phyloP scores from a whole-genome alignment of 23 tunicate species.

The Phallusia fumigata region DNA sequence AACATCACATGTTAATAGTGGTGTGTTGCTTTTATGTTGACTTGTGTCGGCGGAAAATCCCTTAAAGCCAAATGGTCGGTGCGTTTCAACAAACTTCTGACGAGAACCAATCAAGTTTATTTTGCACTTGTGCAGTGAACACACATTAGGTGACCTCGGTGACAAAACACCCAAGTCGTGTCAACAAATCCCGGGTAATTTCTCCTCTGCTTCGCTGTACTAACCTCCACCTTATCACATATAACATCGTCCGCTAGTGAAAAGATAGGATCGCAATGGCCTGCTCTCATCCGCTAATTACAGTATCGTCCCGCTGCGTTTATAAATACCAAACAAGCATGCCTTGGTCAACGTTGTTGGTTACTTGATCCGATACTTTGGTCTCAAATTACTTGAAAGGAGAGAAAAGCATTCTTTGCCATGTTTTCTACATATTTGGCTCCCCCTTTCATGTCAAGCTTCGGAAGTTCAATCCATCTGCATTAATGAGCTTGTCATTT shows the following conservation, averaged over 20 bases:
- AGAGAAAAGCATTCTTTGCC: not conserved
- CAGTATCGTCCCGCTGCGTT: conserved; percentile 6
- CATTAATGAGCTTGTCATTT: too few species aligned
- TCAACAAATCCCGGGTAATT: not conserved
- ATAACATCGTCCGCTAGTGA: not conserved
- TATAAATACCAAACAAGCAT: conserved; percentile 9
- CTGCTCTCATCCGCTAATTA: conserved; percentile 8
- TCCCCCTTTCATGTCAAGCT: not conserved
- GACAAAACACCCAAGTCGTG: not conserved
- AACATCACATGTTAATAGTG: too few species aligned
- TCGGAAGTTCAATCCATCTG: too few species aligned
- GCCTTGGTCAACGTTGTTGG: not conserved
- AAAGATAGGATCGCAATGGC: not conserved
- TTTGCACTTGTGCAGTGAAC: not conserved
- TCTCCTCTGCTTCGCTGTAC: not conserved
- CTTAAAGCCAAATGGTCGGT: not conserved
- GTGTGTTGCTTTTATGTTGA: too few species aligned
- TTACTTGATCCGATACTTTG: not conserved
- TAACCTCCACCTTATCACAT: conserved; percentile 1
- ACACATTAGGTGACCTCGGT: not conserved
- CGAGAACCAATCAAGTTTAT: not conserved
- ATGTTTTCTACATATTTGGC: not conserved
- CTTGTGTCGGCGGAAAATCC: too few species aligned
- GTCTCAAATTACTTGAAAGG: not conserved
- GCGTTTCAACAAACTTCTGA: not conserved